These are phyloP conservation scores for Monopterus albus DNA, from an alignment of 2,113 vertebrate species.

Conservation along the genomic window DNA sequence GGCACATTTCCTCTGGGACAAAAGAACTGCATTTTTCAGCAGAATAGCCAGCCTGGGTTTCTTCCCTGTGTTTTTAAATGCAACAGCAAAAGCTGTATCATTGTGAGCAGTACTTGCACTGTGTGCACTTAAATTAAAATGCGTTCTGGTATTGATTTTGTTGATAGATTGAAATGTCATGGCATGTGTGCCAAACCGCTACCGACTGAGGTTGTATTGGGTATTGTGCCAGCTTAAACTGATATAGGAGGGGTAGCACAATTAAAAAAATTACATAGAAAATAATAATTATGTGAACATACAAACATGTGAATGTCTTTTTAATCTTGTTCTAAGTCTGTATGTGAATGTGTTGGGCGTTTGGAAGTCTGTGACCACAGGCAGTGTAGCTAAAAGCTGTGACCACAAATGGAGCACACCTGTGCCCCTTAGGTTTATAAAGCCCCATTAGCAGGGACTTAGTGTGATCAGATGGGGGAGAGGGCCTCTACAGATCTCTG, in stretches of 20 bases:
- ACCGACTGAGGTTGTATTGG: constrained; percentile 5
- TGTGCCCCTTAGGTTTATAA: constrained; percentile 75
- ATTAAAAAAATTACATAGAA: constrained; percentile 39
- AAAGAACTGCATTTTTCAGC: constrained; percentile 77
- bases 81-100: constrained; percentile 52
- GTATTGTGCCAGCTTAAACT: constrained; percentile 57
- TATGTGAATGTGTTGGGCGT: constrained; percentile 27
- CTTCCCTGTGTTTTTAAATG: constrained; percentile 67
- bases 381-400: constrained; percentile 63
- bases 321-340: constrained; percentile 8
- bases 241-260: constrained; percentile 9
- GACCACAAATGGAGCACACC: constrained; percentile 74
- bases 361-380: constrained; percentile 52
- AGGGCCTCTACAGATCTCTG: constrained; percentile 31
- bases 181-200: constrained; percentile 59
- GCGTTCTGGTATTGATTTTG: constrained; percentile 68
- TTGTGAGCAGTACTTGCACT: constrained; percentile 39
- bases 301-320: constrained; percentile 15
- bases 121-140: constrained; percentile 59
- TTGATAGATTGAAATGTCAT: constrained; percentile 78
- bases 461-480: constrained; percentile 48
- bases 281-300: constrained; percentile 39
- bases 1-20: constrained; percentile 64
- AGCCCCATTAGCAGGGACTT: constrained; percentile 65
- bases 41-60: constrained; percentile 61